Percentiles rank a stretch among this genome's conserved stretches.
phyloP scores from a whole-genome alignment of 1,140 invertebrate species.

The Atta cephalotes region DNA sequence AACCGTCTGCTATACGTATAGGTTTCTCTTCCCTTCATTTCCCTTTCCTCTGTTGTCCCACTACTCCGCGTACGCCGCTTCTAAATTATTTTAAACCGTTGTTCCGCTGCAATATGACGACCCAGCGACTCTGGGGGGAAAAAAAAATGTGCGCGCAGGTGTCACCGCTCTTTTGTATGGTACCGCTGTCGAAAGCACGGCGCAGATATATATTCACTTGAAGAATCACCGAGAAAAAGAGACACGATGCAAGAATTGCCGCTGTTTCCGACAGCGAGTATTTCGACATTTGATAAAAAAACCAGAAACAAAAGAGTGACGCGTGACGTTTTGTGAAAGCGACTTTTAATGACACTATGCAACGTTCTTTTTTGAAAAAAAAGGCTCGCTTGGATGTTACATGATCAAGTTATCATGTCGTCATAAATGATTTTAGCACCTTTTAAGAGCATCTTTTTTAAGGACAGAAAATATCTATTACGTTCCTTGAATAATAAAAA shows the following conservation, averaged over 20 bases:
- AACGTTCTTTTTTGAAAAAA: neutral
- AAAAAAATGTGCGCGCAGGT: conserved; percentile 66
- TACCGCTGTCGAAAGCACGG: conserved; percentile 68
- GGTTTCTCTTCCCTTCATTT: neutral
- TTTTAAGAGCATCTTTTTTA: neutral
- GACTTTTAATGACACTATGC: conserved; percentile 36
- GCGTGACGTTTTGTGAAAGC: conserved; percentile 37
- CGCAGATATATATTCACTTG: conserved; percentile 66
- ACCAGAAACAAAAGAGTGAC: neutral
- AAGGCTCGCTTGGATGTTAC: neutral
- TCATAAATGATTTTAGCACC: conserved; percentile 4
- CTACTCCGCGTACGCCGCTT: conserved; percentile 26
- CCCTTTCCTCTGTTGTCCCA: too few relatives aligned
- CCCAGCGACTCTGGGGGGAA: conserved; percentile 6
- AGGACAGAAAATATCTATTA: neutral
- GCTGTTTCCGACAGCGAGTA: conserved; percentile 32
- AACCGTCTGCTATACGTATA: conserved; percentile 28
- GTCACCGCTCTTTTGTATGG: conserved; percentile 47
- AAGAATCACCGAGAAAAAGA: conserved; percentile 57
- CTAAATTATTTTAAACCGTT: conserved; percentile 77
- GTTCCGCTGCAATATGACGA: conserved; percentile 68
- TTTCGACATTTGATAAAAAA: conserved; percentile 52
- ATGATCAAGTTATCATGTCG: neutral
- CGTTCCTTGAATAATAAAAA: neutral
- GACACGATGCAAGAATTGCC: conserved; percentile 37